Conservation (phyloP, 2,113 vertebrate species). For the Ciconia stormi region DNA sequence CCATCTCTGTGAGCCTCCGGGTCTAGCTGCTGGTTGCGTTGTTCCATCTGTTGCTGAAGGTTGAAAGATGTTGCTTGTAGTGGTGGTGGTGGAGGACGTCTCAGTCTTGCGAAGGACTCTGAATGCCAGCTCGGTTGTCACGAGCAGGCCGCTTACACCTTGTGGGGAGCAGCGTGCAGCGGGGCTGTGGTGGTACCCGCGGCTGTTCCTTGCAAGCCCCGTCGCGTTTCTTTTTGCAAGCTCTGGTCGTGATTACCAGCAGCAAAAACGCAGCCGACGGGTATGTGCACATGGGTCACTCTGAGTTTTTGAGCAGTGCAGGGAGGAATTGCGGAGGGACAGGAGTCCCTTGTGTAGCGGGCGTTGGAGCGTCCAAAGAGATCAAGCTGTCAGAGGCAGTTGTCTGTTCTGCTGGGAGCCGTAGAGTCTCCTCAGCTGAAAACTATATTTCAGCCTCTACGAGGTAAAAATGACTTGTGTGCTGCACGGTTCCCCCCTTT, state of each 20-base stretch:
- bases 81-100: background rate
- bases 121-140: background rate
- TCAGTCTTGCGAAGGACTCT: background rate
- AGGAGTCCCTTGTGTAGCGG: too few species aligned
- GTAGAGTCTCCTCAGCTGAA: background rate
- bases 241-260: too few species aligned
- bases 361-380: too few species aligned
- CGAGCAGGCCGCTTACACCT: background rate
- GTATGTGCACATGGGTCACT: fast-evolving
- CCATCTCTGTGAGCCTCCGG: fast-evolving
- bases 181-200: too few species aligned
- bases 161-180: background rate
- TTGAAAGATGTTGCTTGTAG: background rate
- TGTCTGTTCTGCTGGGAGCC: too few species aligned
- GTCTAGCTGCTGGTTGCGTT: fast-evolving
- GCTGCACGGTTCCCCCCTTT: background rate
- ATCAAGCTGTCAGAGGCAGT: background rate
- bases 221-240: fast-evolving
- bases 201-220: background rate
- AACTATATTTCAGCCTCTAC: background rate
- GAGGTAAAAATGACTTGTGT: too few species aligned
- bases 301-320: background rate
- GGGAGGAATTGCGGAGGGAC: background rate
- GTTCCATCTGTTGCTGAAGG: background rate
- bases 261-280: background rate